Conservation (phyloP, 1,140 invertebrate species). For the Drosophila melanica region DNA sequence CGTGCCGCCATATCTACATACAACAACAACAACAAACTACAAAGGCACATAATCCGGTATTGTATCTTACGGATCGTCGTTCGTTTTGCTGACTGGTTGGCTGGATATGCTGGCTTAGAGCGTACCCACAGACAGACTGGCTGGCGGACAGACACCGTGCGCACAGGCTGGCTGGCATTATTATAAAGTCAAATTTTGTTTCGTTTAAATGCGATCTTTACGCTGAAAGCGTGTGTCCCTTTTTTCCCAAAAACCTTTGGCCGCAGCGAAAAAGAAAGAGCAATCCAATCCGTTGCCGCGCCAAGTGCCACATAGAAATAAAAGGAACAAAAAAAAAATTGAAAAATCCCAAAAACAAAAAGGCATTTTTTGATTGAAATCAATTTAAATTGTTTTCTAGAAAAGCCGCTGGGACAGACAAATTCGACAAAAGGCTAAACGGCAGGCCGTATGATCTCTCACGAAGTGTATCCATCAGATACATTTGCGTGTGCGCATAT, state of each 20-base stretch:
- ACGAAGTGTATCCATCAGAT: constrained; percentile 64
- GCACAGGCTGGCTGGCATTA: constrained; percentile 71
- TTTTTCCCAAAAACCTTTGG: constrained; percentile 59
- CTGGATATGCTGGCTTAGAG: constrained; percentile 70
- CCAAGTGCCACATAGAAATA: constrained; percentile 57
- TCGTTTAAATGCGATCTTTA: constrained; percentile 82
- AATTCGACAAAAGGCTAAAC: constrained; percentile 53
- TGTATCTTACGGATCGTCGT: constrained; percentile 76
- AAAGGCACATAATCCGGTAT: constrained; percentile 78
- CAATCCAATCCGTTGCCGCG: constrained; percentile 52
- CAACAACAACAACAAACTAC: constrained; percentile 55
- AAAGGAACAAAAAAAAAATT: constrained; percentile 43
- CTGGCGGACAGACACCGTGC: constrained; percentile 31
- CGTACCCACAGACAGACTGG: constrained; percentile 24
- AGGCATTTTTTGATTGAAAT: constrained; percentile 79
- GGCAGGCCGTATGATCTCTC: constrained; percentile 36
- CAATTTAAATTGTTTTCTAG: constrained; percentile 83
- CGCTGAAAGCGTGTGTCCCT: constrained; percentile 82
- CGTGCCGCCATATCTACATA: constrained; percentile 77
- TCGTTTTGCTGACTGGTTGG: constrained; percentile 22
- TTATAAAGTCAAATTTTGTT: constrained; percentile 83
- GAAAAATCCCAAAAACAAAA: constrained; percentile 76
- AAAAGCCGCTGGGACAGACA: constrained; percentile 58
- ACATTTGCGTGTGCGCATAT: constrained; percentile 51
- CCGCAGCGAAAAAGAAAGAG: constrained; percentile 45